Conservation (phyloP, 64 coral and sea anemone genomes). For the Montipora sp. region DNA sequence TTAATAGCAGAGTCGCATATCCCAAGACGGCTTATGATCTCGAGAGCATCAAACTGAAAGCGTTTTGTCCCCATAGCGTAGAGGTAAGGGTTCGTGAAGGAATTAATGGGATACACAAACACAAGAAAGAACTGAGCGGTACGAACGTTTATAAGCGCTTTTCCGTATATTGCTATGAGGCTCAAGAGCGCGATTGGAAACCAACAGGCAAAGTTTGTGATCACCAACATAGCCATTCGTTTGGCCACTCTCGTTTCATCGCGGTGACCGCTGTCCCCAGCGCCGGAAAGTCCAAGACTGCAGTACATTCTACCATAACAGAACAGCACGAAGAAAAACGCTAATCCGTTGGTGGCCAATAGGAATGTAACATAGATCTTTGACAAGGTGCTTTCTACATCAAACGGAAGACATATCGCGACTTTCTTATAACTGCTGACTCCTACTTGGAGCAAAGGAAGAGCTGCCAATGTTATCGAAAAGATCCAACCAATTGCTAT, state of each 20-base stretch:
- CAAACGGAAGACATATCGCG: conserved; percentile 92
- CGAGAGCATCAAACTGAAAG: conserved; percentile 69
- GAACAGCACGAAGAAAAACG: conserved; percentile 70
- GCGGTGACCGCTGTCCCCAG: background rate
- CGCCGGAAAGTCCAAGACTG: conserved; percentile 37
- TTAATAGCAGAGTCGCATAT: conserved; percentile 48
- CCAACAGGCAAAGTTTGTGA: conserved; percentile 86
- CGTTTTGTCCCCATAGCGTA: conserved; percentile 78
- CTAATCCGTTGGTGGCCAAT: conserved; percentile 62
- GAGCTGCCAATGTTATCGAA: conserved; percentile 61
- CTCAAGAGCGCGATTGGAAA: conserved; percentile 80
- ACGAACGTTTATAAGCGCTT: conserved; percentile 56
- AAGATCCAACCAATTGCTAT: conserved; percentile 70
- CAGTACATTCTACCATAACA: conserved; percentile 88
- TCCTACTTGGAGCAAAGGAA: conserved; percentile 48
- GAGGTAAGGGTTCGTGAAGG: conserved; percentile 87
- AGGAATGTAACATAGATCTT: conserved; percentile 83
- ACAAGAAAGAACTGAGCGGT: conserved; percentile 87
- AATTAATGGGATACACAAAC: conserved; percentile 85
- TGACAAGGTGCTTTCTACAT: conserved; percentile 48
- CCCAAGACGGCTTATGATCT: conserved; percentile 59
- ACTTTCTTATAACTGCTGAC: conserved; percentile 84
- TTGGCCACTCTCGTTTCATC: conserved; percentile 61
- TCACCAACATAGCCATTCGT: conserved; percentile 79
- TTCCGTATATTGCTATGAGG: conserved; percentile 76